Evolutionary conservation across 2,888 invertebrate species (phyloP).

Genomic region (Cantharis nigra): DNA sequence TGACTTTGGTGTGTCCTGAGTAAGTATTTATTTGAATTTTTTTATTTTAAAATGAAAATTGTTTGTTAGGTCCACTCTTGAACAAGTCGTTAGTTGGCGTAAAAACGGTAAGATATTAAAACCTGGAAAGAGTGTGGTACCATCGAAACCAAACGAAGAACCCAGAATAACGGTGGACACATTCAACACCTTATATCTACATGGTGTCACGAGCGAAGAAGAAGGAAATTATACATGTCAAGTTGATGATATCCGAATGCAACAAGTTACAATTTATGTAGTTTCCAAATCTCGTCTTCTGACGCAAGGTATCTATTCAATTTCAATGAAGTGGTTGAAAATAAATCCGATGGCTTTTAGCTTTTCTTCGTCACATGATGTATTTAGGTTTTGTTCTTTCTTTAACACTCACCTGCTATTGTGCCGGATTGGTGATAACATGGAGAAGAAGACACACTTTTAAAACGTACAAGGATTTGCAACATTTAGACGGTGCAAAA

Average conservation of each 20-base stretch:
- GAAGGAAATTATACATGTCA: conserved; percentile 73
- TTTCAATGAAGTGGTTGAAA: background rate
- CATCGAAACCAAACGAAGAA: conserved; percentile 49
- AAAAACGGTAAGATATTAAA: conserved; percentile 58
- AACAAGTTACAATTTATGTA: conserved; percentile 59
- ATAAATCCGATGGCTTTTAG: conserved; percentile 53
- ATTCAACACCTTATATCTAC: conserved; percentile 62
- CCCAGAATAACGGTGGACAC: conserved; percentile 61
- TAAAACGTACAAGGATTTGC: conserved; percentile 46
- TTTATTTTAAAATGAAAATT: background rate
- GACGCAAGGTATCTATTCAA: conserved; percentile 55
- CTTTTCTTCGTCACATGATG: conserved; percentile 62
- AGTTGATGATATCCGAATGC: conserved; percentile 63
- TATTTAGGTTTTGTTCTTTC: conserved; percentile 64
- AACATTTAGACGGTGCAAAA: background rate
- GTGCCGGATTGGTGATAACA: conserved; percentile 61
- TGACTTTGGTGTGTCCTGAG: conserved; percentile 63
- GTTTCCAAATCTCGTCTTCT: conserved; percentile 59
- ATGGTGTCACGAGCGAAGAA: conserved; percentile 65
- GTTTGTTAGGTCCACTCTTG: conserved; percentile 49
- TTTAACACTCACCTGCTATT: conserved; percentile 62
- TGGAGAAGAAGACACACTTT: conserved; percentile 57
- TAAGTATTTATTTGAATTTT: conserved; percentile 37
- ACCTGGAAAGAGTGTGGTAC: conserved; percentile 49
- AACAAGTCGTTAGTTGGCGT: conserved; percentile 61